A percentile compares a stretch with the other conserved stretches of the same genome.
Evolutionary conservation across 1,140 invertebrate genomes (phyloP).

Genomic region (Lethrus apterus): DNA sequence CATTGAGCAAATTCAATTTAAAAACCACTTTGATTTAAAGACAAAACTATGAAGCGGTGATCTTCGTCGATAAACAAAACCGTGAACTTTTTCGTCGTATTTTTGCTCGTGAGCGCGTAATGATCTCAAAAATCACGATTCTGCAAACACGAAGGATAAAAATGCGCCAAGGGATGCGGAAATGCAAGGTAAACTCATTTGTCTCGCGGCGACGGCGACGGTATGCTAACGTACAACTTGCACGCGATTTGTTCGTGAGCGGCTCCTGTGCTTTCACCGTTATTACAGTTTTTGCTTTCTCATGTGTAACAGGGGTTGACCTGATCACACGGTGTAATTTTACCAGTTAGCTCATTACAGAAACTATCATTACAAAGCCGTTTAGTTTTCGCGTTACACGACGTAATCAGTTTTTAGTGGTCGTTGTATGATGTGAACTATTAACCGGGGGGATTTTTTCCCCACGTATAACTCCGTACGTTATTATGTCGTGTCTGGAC

Average conservation of each 20-base stretch:
- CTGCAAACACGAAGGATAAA: neutral
- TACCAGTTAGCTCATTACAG: conserved; percentile 4
- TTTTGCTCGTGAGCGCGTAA: too few species aligned
- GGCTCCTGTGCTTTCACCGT: conserved; percentile 9
- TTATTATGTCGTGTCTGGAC: too few species aligned
- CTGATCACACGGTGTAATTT: conserved; percentile 7
- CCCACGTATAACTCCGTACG: too few species aligned
- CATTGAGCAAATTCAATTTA: too few species aligned
- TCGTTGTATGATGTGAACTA: too few species aligned
- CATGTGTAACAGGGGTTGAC: conserved; percentile 8
- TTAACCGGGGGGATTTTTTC: too few species aligned
- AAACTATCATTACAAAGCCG: conserved; percentile 6
- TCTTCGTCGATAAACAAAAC: too few species aligned
- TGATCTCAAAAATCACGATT: conserved; percentile 1
- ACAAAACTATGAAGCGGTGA: too few species aligned
- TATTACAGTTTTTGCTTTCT: conserved; percentile 4
- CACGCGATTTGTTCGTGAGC: conserved; percentile 9
- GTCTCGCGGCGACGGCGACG: neutral
- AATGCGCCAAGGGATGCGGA: conserved; percentile 5
- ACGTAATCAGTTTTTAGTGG: too few species aligned
- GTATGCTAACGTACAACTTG: conserved; percentile 1
- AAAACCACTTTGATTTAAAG: too few species aligned
- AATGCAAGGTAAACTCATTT: neutral
- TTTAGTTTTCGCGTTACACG: conserved; percentile 2
- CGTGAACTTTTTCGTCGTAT: too few species aligned